Conservation (phyloP, 1,140 invertebrate genomes). For the Aphis gossypii region DNA sequence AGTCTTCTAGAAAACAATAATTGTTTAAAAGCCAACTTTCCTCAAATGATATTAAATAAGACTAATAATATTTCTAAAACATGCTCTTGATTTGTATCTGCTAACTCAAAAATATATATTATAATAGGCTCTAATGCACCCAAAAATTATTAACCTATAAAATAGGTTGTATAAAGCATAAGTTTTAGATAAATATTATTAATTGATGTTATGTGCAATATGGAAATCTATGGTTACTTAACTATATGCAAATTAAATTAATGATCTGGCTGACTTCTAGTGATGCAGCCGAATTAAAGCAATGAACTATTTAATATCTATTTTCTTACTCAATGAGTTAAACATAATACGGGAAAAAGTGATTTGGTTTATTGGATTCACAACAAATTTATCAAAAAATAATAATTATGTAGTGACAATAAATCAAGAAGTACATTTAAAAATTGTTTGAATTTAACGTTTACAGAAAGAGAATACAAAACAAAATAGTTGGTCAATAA, state of each 20-base stretch:
- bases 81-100: too few species aligned
- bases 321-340: not conserved
- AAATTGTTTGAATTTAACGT: slow-evolving; percentile 20
- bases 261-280: too few species aligned
- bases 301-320: not conserved
- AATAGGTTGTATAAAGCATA: too few species aligned
- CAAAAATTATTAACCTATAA: too few species aligned
- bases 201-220: too few species aligned
- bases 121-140: too few species aligned
- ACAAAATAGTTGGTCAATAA: slow-evolving; percentile 10
- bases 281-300: not conserved
- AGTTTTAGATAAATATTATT: too few species aligned
- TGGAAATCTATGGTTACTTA: too few species aligned
- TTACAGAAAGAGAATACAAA: slow-evolving; percentile 36
- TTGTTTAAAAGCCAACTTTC: not conserved
- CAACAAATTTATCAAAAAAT: slow-evolving; percentile 51
- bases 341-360: not conserved
- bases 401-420: slow-evolving; percentile 50
- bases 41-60: not conserved
- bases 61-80: too few species aligned
- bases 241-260: too few species aligned
- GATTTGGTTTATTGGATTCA: slow-evolving; percentile 50
- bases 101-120: too few species aligned
- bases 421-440: slow-evolving; percentile 52
- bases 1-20: not conserved